Evolutionary conservation across 2,888 invertebrate species (phyloP), one percentile per base, ranked within the genome.

Genomic region (Latrodectus elegans): DNA sequence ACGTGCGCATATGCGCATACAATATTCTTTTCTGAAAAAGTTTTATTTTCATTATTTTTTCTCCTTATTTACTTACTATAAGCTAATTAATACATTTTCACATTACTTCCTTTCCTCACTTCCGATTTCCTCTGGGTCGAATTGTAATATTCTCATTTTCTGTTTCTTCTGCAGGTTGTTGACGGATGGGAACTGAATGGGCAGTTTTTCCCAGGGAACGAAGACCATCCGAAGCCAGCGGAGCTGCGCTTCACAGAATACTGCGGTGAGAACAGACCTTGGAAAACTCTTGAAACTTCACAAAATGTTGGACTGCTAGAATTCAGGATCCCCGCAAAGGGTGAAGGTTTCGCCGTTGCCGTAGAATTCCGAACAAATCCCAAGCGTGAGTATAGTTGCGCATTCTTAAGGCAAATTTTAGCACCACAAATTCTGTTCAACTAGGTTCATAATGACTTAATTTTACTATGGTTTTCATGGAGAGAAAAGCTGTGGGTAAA

Each of bases 181-280:
- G 97, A 98, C 92, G 98, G 98, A 11, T 98, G 97, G 97, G 97
- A 97, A 92, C 92, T 97, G 90, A 96, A 96, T 91, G 96, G 96
- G 0, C 95, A 97, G 92, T 95, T 96, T 90, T 98, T 97, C 93
- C 98, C 97, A 0, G 95, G 95, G 55, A 92, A 93, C 1, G 92
- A 93, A 80, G 97, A 97, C 92, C 95, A 95, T 92, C 94, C 94
- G 22, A 94, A 95, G 91, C 94, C 95, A 8, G 93, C 96, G 88
- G 94, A 95, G 67, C 93, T 94, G 55, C 94, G 97, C 84, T 95
- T 96, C 89, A 94, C 94, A 15, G 96, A 96, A 91, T 95, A 95
- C 90, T 97, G 97, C 91, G 96, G 95, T 38, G 91, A 92, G 71
- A 92, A 93, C 68, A 93, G 92, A 90, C 92, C 93, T 26, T 87